A percentile compares a stretch with the other conserved stretches of the same genome.
These are phyloP conservation scores for Alcedo quadribrachys DNA, from an alignment of 2,797 vertebrate genomes.

Conservation along the genomic window DNA sequence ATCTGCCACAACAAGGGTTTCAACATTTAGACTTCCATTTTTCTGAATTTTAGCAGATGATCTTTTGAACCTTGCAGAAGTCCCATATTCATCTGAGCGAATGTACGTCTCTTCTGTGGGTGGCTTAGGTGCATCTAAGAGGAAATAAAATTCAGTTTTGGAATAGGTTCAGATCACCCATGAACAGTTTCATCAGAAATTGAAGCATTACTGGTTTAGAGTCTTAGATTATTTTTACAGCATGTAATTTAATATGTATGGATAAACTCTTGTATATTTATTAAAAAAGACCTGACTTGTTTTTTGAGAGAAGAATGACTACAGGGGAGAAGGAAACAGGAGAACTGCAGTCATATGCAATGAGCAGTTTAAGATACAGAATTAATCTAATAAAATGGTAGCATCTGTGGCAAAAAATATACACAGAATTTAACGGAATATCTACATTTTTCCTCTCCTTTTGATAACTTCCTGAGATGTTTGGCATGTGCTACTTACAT, in stretches of 20 bases:
- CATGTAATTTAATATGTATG: conserved; percentile 34
- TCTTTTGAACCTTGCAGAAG: conserved; percentile 82
- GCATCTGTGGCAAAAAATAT: background rate
- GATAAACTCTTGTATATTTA: conserved; percentile 17
- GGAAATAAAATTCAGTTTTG: conserved; percentile 63
- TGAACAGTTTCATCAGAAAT: conserved; percentile 15
- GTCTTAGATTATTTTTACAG: conserved; percentile 48
- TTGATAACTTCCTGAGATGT: conserved; percentile 7
- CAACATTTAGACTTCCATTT: conserved; percentile 89
- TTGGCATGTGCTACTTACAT: conserved; percentile 3
- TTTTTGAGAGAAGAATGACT: conserved; percentile 1
- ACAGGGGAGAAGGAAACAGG: conserved; percentile 7
- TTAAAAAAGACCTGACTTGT: conserved; percentile 24
- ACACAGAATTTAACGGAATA: background rate
- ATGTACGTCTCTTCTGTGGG: conserved; percentile 83
- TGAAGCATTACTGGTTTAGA: conserved; percentile 14
- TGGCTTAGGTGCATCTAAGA: conserved; percentile 88
- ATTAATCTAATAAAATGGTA: conserved; percentile 48
- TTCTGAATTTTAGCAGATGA: conserved; percentile 87
- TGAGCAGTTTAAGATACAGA: conserved; percentile 30
- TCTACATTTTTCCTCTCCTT: conserved; percentile 24
- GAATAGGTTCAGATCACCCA: conserved; percentile 50
- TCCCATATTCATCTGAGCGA: conserved; percentile 86
- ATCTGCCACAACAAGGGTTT: conserved; percentile 97
- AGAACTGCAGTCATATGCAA: conserved; percentile 4